A percentile compares a stretch with the other conserved stretches of the same genome.
Evolutionary conservation across 2,797 vertebrate genomes (phyloP).

Genomic region (Heteromormyrus szaboi): DNA sequence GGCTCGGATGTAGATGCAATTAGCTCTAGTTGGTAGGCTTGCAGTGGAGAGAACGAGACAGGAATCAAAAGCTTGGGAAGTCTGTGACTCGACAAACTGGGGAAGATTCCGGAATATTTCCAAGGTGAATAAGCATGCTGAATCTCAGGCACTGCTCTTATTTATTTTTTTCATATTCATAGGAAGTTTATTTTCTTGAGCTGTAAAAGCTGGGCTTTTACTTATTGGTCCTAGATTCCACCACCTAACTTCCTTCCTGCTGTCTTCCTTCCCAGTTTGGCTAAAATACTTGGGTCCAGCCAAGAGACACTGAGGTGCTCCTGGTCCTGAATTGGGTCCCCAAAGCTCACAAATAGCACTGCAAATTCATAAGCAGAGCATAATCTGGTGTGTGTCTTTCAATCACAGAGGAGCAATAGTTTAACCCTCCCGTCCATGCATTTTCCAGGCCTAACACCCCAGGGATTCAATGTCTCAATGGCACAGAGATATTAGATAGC

Average conservation of each 20-base stretch:
- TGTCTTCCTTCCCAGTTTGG: conserved; percentile 38
- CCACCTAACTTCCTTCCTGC: conserved; percentile 56
- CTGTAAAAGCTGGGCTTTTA: conserved; percentile 46
- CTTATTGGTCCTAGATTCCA: conserved; percentile 63
- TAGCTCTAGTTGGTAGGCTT: conserved; percentile 70
- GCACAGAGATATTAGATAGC: conserved; percentile 70
- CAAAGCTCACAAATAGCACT: conserved; percentile 52
- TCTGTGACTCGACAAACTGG: conserved; percentile 22
- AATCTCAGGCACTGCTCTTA: neutral
- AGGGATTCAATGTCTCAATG: conserved; percentile 55
- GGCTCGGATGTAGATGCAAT: conserved; percentile 69
- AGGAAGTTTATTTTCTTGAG: conserved; percentile 36
- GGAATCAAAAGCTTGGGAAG: conserved; percentile 16
- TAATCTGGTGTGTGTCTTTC: conserved; percentile 66
- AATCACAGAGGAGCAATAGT: conserved; percentile 69
- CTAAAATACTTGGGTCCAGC: conserved; percentile 31
- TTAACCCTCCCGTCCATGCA: conserved; percentile 62
- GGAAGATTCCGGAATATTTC: neutral
- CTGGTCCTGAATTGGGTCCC: conserved; percentile 51
- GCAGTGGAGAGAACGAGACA: conserved; percentile 50
- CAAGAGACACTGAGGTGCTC: conserved; percentile 52
- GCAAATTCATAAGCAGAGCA: conserved; percentile 72
- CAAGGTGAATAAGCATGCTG: neutral
- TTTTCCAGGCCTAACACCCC: conserved; percentile 63
- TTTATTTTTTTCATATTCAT: neutral